These are phyloP conservation scores for Macaca nemestrina DNA, from an alignment of 2,113 vertebrate genomes.

Conservation along the genomic window DNA sequence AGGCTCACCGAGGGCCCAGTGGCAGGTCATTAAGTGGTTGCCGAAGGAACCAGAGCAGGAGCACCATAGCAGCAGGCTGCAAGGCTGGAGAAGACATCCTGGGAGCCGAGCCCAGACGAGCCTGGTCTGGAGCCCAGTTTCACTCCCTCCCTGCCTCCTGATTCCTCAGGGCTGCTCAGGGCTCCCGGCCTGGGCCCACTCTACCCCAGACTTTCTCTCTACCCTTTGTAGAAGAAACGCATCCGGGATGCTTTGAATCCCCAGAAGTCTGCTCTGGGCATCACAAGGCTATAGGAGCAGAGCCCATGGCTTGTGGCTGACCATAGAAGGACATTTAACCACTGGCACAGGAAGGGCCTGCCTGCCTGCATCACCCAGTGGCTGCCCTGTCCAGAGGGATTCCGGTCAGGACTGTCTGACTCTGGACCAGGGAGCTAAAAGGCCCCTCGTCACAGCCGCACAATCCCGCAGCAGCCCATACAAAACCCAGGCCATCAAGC, in stretches of 20 bases:
- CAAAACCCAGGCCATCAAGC: neutral
- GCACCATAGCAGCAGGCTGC: neutral
- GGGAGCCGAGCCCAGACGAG: neutral
- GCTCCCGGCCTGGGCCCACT: neutral
- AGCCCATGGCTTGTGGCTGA: neutral
- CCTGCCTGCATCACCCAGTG: neutral
- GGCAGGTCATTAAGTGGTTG: neutral
- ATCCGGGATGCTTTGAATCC: neutral
- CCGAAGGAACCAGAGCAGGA: neutral
- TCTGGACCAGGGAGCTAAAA: neutral
- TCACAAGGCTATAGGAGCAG: neutral
- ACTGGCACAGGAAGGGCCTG: neutral
- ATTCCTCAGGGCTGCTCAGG: neutral
- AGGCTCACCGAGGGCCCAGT: neutral
- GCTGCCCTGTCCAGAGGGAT: neutral
- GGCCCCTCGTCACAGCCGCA: rapidly evolving
- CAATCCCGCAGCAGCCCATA: neutral
- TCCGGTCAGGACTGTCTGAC: neutral
- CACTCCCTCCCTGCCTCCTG: neutral
- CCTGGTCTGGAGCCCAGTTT: neutral
- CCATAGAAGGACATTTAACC: neutral
- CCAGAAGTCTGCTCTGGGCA: neutral
- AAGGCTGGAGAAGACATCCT: neutral
- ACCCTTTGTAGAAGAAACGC: neutral
- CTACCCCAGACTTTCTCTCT: neutral